These are phyloP conservation scores for Hyalella azteca DNA, from an alignment of 2,888 invertebrate genomes.

Conservation along the genomic window DNA sequence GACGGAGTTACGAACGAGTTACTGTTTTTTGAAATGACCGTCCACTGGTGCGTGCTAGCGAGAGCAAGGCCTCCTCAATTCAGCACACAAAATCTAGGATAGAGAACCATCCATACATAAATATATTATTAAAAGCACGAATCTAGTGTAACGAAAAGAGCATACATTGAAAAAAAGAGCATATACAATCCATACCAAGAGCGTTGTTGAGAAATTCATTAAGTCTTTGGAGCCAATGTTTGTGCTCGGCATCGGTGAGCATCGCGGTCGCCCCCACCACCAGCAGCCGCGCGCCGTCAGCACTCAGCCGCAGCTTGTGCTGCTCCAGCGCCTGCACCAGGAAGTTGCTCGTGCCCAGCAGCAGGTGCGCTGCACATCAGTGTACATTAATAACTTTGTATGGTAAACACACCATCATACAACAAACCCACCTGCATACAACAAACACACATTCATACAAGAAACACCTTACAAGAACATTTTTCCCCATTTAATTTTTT, in stretches of 20 bases:
- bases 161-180: neutral
- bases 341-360: neutral
- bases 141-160: neutral
- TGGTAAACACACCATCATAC: neutral
- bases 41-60: too few relatives aligned
- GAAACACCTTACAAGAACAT: too few relatives aligned
- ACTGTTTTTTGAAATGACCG: too few relatives aligned
- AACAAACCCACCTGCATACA: neutral
- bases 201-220: too few relatives aligned
- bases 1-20: too few relatives aligned
- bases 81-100: too few relatives aligned
- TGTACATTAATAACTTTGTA: neutral
- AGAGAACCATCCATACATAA: too few relatives aligned
- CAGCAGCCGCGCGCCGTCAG: neutral
- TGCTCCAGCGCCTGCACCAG: neutral
- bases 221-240: neutral
- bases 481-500: too few relatives aligned
- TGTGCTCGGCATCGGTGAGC: neutral
- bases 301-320: neutral
- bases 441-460: neutral
- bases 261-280: neutral
- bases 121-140: too few relatives aligned
- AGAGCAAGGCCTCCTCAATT: too few relatives aligned
- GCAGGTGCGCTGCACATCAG: neutral
- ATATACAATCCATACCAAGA: too few relatives aligned